Conservation (phyloP, 2,797 vertebrate genomes). For the Pangasius sanitwongsei region DNA sequence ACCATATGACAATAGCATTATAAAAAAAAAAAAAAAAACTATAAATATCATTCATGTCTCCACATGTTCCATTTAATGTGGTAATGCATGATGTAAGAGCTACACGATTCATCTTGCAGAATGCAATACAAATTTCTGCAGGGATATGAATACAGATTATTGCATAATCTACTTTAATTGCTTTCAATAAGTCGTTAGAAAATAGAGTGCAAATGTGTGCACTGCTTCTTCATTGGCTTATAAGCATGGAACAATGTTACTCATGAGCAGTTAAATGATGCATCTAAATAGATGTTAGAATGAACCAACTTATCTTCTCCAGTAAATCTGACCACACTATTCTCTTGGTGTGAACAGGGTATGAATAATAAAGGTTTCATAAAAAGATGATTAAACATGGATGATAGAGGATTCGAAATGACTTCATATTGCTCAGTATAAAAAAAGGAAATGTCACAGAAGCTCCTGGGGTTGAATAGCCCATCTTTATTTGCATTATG, state of each 20-base stretch:
- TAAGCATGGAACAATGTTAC: too few species aligned
- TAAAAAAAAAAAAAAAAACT: not conserved
- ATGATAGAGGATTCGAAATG: not conserved
- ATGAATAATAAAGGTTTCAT: not conserved
- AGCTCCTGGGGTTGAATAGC: constrained; percentile 16
- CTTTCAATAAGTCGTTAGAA: not conserved
- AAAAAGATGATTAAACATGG: not conserved
- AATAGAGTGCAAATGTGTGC: not conserved
- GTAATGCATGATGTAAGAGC: constrained; percentile 4
- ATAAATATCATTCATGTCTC: constrained; percentile 12
- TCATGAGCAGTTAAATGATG: not conserved
- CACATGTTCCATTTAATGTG: constrained; percentile 52
- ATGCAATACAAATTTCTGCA: not conserved
- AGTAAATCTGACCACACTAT: not conserved
- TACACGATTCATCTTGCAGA: not conserved
- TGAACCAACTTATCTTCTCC: not conserved
- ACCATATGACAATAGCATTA: not conserved
- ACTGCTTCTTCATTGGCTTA: not conserved
- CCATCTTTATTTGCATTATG: constrained; percentile 73
- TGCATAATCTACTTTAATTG: too few species aligned
- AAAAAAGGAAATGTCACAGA: not conserved
- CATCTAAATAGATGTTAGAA: not conserved
- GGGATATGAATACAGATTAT: not conserved
- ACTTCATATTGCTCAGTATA: not conserved
- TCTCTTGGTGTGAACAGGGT: not conserved